These are phyloP conservation scores for Norana najaformis DNA, from an alignment of 2,888 invertebrate genomes.

Conservation along the genomic window DNA sequence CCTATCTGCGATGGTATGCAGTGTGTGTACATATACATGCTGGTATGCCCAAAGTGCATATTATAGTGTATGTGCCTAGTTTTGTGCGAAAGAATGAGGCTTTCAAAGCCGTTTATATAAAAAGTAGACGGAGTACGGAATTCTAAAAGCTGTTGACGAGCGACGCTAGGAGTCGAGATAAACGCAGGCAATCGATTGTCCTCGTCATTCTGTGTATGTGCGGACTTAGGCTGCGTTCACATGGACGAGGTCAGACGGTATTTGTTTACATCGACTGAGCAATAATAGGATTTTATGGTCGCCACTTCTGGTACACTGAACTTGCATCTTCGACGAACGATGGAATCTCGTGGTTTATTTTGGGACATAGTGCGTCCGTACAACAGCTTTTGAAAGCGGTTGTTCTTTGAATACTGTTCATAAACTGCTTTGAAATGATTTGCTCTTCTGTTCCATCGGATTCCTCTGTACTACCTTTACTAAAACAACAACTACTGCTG, in stretches of 20 bases:
- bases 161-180: background rate
- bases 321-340: background rate
- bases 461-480: too few species aligned
- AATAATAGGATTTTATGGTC: background rate
- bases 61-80: background rate
- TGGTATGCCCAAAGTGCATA: background rate
- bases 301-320: background rate
- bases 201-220: background rate
- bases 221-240: too few species aligned
- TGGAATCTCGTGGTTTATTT: background rate
- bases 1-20: too few species aligned
- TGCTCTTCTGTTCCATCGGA: background rate
- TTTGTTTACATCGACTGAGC: background rate
- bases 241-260: background rate
- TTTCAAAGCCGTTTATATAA: background rate
- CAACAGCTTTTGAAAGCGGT: background rate
- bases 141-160: background rate
- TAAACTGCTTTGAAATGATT: background rate
- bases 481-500: too few species aligned
- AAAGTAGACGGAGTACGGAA: background rate
- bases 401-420: background rate
- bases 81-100: background rate
- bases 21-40: background rate
- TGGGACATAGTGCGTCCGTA: background rate
- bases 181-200: background rate